Conservation (phyloP, 2,113 vertebrate species). For the Oncorhynchus kisutch region DNA sequence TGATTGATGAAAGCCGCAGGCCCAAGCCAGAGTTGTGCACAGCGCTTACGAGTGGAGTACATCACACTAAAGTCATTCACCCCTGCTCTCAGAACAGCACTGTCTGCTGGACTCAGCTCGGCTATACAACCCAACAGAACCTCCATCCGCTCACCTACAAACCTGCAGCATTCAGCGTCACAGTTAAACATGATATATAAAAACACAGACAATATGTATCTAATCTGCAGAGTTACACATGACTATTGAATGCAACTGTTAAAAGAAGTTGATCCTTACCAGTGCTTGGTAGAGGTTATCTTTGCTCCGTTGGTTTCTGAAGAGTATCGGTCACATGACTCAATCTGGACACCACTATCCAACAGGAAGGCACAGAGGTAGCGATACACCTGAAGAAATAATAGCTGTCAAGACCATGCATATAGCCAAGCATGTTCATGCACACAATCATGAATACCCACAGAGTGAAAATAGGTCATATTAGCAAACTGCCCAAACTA, state of each 20-base stretch:
- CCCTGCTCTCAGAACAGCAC: slow-evolving; percentile 80
- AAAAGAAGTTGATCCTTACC: slow-evolving; percentile 70
- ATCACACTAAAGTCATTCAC: slow-evolving; percentile 94
- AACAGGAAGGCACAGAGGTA: slow-evolving; percentile 88
- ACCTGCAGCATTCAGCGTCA: slow-evolving; percentile 67
- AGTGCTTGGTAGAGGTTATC: slow-evolving; percentile 85
- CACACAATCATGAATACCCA: neutral
- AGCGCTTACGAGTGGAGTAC: slow-evolving; percentile 91
- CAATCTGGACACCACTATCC: slow-evolving; percentile 85
- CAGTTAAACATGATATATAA: neutral
- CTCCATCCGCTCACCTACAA: slow-evolving; percentile 80
- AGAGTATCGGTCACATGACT: slow-evolving; percentile 86
- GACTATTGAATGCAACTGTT: neutral
- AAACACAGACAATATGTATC: neutral
- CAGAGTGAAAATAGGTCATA: too few relatives aligned
- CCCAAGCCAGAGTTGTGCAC: slow-evolving; percentile 89
- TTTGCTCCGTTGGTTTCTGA: slow-evolving; percentile 90
- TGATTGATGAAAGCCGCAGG: slow-evolving; percentile 94
- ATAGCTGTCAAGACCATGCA: neutral
- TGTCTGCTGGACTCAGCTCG: slow-evolving; percentile 82
- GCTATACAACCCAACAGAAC: slow-evolving; percentile 88
- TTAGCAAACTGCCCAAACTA: neutral
- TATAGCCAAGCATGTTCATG: neutral
- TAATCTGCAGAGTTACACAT: neutral
- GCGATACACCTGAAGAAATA: slow-evolving; percentile 77